Evolutionary conservation across 2,113 vertebrate species (phyloP).

Genomic region (Diadophis punctatus): DNA sequence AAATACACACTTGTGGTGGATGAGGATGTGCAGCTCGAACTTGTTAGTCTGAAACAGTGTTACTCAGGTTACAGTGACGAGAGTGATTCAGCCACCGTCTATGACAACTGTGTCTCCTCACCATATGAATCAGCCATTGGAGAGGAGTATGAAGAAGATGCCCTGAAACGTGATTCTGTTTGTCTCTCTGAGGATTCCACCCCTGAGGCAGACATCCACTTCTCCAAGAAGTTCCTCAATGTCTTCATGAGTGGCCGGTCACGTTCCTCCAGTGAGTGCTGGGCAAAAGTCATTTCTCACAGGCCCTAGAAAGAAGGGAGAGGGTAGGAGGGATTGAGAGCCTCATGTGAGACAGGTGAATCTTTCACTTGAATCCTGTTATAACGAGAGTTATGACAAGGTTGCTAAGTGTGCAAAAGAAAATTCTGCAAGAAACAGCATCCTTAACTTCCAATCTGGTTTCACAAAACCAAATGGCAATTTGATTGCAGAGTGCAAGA

Average conservation of each 20-base stretch:
- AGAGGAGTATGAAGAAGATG: slow-evolving; percentile 90
- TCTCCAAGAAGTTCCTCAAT: slow-evolving; percentile 97
- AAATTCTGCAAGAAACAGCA: neutral
- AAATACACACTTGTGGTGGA: slow-evolving; percentile 98
- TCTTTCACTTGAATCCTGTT: neutral
- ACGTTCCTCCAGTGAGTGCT: slow-evolving; percentile 93
- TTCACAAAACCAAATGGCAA: slow-evolving; percentile 2
- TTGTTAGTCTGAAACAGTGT: slow-evolving; percentile 91
- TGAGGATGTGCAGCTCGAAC: slow-evolving; percentile 89
- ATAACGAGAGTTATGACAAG: neutral
- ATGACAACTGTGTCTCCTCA: slow-evolving; percentile 92
- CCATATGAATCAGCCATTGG: slow-evolving; percentile 91
- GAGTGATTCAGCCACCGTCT: slow-evolving; percentile 92
- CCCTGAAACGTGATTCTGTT: slow-evolving; percentile 74
- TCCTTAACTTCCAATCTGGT: neutral
- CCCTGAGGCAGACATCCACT: slow-evolving; percentile 84
- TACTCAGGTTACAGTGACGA: slow-evolving; percentile 94
- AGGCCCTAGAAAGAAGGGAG: neutral
- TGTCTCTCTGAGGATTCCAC: slow-evolving; percentile 90
- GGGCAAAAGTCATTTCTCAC: neutral
- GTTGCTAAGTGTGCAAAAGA: accelerated
- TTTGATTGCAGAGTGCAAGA: neutral
- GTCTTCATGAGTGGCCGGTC: slow-evolving; percentile 96
- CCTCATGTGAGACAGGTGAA: neutral
- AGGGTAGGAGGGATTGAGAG: neutral